Evolutionary conservation across 1,140 invertebrate species (phyloP), one percentile per base, ranked within the genome.

Genomic region (Aphaenogaster floridana): DNA sequence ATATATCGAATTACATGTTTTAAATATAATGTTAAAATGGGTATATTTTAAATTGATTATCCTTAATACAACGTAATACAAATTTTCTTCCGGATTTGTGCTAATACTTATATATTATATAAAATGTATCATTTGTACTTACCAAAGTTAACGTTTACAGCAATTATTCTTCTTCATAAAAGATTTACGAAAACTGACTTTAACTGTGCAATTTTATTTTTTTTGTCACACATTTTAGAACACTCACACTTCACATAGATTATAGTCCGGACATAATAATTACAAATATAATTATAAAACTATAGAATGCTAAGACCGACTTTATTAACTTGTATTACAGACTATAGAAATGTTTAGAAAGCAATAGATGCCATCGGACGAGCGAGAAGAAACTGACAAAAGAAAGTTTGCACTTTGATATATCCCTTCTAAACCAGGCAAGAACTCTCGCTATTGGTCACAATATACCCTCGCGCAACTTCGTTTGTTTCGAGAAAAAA

Each of bases 361-460:
- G 36, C 28, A 50, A 7, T 63, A 59, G 54, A 57, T 15, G 28
- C 54, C 28, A 21, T 50, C 11, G 54, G 13, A 63, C 76, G 52
- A 77, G 34, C 86, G 61, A 88, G 48, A 63, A 36, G 61, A 39
- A 48, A 85, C 88, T 77, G 81, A 78, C 52, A 50, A 28, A 39
- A 52, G 77, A 80, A 87, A 89, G 66, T 89, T 89, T 48, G 42
- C 48, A 64, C 66, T 34, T 88, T 86, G 74, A 81, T 80, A 71
- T 74, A 72, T 57, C 52, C 50, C 81, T 64, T 48, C 39, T 76
- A 59, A 39, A 39, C 66, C 15, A 83, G 83, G 69, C 76, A 93
- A 93, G 90, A 86, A 84, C 77, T 92, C 93, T 91, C 86, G 76
- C 91, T 88, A 86, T 87, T 77, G 88, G 86, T 74, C 59, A 80